Evolutionary conservation across 2,888 invertebrate genomes (phyloP).

Genomic region (Alsophila aescularia): DNA sequence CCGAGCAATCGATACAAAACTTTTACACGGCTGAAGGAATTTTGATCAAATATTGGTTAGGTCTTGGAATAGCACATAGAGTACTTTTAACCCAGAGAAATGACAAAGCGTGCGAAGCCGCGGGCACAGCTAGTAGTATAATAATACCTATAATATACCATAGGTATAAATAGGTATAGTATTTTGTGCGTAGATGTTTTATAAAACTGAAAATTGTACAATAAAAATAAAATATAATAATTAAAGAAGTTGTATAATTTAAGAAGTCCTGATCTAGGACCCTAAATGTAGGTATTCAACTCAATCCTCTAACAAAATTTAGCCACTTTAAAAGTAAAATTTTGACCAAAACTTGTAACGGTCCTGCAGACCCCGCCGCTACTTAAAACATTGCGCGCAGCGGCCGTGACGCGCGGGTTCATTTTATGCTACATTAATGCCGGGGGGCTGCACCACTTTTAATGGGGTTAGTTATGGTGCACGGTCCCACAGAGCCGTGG

Average conservation of each 20-base stretch:
- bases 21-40: no score
- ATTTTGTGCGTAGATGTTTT: no score
- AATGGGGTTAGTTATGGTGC: slow-evolving; percentile 81
- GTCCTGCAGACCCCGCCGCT: slow-evolving; percentile 47
- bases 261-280: background rate
- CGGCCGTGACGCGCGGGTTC: slow-evolving; percentile 76
- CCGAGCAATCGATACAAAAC: no score
- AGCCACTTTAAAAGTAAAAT: slow-evolving; percentile 29
- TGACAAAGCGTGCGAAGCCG: no score
- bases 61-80: no score
- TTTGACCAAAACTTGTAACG: slow-evolving; percentile 47
- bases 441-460: slow-evolving; percentile 73
- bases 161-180: no score
- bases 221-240: no score
- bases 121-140: no score
- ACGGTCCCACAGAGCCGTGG: slow-evolving; percentile 63
- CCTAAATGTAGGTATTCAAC: background rate
- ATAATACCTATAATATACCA: no score
- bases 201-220: no score
- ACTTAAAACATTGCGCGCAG: slow-evolving; percentile 68
- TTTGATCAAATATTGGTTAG: no score
- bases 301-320: slow-evolving; percentile 3
- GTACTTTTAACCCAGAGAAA: no score
- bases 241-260: background rate
- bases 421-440: slow-evolving; percentile 84